Percentiles rank a stretch among this genome's conserved stretches.
Conservation (phyloP, 35 echinoderm and acorn worm genomes). For the Stichopus chloronotus region DNA sequence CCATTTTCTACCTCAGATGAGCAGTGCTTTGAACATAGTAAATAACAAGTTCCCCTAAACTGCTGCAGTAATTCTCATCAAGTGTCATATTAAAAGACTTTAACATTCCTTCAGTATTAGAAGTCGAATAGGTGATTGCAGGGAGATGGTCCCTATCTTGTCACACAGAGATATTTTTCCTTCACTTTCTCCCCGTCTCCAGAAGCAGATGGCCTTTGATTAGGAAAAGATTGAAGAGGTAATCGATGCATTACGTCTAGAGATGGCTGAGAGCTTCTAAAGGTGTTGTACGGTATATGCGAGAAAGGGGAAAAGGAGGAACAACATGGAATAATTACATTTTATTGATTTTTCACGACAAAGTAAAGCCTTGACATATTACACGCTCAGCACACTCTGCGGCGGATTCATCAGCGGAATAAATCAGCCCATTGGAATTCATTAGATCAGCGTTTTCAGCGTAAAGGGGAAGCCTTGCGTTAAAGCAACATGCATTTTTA, state of each 20-base stretch:
- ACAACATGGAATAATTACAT: slow-evolving; percentile 1
- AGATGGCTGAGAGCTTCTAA: no score
- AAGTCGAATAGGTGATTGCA: background rate
- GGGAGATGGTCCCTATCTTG: no score
- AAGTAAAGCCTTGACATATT: no score
- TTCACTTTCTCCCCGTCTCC: background rate
- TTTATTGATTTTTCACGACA: background rate
- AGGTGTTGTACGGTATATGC: background rate
- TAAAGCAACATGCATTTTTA: no score
- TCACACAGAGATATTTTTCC: no score
- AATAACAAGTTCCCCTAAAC: background rate
- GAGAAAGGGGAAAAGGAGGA: background rate
- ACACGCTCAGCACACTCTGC: no score
- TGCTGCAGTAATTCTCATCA: background rate
- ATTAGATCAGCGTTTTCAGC: no score
- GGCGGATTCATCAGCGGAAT: no score
- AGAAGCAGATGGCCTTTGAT: background rate
- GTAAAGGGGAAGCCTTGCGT: no score
- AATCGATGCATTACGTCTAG: background rate
- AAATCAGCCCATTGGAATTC: no score
- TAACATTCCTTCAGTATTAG: background rate
- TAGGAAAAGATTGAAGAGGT: background rate
- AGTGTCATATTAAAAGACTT: background rate
- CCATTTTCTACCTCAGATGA: no score
- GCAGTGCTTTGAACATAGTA: no score